Base-by-base conservation (phyloP, 2,888 invertebrate genomes). In the Orthosia gothica region DNA sequence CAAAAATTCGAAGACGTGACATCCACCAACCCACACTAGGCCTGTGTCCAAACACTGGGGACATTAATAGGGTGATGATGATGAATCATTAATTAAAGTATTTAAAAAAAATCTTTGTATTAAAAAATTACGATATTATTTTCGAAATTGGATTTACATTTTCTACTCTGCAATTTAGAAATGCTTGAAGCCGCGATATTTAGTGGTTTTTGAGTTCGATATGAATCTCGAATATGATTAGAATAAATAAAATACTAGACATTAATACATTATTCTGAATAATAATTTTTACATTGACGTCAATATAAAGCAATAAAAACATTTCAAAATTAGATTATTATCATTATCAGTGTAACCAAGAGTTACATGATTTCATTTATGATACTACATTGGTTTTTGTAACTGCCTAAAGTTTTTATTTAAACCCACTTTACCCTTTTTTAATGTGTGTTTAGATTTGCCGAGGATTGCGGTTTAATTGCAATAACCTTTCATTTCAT, bases 271-370 rank as follows among this genome's bases (percentile, higher is more conserved):
- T 58, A 76, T 63, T 76, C 20, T 72, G 49, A 54, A 79, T 76
- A 64, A 26, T 16, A 47, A 26, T 50, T 64, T 40, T 79, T 50
- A 26, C 45, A 72, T 50, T 76, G 76, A 73, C 79, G 73, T 79
- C 79, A 79, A 49, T 64, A 20, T 4, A 58, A 32, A 59, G 72
- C 52, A 32, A 70, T 76, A 58, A 54, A 69, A 50, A 64, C 49
- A 49, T 76, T 58, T 59, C 23, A 18, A 64, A 72, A 78, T 32
- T 15, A 57, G 49, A 70, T 70, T 32, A 1, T 26, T 67, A 70
- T 52, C 16, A 1, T 26, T 67, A 70, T 52, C 16, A 45, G 45
- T 32, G 57, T 49, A 9, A 40, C 13, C 47, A 64, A 58, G 72
- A 47, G 20, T 76, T 40, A 49, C 49, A 15, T 40, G 57, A 49